phyloP scores from a whole-genome alignment of 1,140 invertebrate species.

The Dryas iulia region DNA sequence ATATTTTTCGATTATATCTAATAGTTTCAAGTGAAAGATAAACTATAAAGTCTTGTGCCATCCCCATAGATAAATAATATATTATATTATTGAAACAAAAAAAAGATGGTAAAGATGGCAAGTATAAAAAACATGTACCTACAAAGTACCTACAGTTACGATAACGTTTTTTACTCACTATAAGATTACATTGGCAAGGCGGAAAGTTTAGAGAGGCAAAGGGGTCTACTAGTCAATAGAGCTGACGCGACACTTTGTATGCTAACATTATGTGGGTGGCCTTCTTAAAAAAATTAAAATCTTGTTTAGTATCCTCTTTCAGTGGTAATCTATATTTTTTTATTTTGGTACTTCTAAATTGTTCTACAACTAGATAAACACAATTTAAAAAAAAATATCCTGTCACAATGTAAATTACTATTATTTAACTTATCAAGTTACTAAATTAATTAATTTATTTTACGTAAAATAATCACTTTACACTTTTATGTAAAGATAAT shows the following conservation, averaged over 20 bases:
- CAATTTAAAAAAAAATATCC: no score
- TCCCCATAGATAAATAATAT: no score
- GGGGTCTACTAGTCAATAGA: slow-evolving; percentile 53
- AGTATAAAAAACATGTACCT: slow-evolving; percentile 1
- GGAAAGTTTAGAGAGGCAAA: slow-evolving; percentile 60
- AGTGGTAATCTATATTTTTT: slow-evolving; percentile 24
- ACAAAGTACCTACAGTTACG: background rate
- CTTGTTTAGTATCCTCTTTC: slow-evolving; percentile 37
- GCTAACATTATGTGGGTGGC: slow-evolving; percentile 59
- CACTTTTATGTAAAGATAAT: no score
- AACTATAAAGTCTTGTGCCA: no score
- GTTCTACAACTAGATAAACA: no score
- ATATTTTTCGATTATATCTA: no score
- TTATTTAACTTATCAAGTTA: no score
- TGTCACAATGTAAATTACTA: no score
- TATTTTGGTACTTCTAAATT: background rate
- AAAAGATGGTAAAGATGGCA: background rate
- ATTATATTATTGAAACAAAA: no score
- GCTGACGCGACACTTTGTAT: slow-evolving; percentile 59
- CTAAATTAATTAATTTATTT: no score
- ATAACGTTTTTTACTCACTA: slow-evolving; percentile 9
- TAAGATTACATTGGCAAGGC: slow-evolving; percentile 45
- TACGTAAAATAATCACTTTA: no score
- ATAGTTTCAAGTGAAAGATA: no score
- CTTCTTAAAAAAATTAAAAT: slow-evolving; percentile 37